These are phyloP conservation scores for Sinonovacula constricta DNA, from an alignment of 1,140 invertebrate genomes.

Conservation along the genomic window DNA sequence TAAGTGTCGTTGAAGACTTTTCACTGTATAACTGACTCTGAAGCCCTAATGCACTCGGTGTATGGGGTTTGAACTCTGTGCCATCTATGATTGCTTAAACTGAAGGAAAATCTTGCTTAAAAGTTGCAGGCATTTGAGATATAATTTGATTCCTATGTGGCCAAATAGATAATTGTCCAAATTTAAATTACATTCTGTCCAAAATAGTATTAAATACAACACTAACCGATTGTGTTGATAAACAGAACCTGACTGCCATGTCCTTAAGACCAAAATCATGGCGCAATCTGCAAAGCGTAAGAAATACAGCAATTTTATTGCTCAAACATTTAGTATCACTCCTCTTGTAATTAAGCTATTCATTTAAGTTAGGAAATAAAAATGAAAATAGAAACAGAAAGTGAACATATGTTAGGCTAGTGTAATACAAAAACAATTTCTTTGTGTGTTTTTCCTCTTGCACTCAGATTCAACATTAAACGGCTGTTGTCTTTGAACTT, in stretches of 20 bases:
- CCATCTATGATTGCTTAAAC: slow-evolving; percentile 49
- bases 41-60: neutral
- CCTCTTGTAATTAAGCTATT: neutral
- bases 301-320: slow-evolving; percentile 22
- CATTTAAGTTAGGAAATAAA: slow-evolving; percentile 13
- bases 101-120: slow-evolving; percentile 37
- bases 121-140: slow-evolving; percentile 46
- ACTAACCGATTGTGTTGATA: slow-evolving; percentile 33
- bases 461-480: too few relatives aligned
- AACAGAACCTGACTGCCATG: slow-evolving; percentile 17
- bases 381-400: slow-evolving; percentile 25
- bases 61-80: slow-evolving; percentile 53
- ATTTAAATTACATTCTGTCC: slow-evolving; percentile 46
- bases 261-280: slow-evolving; percentile 16
- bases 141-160: slow-evolving; percentile 31
- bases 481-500: too few relatives aligned
- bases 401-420: slow-evolving; percentile 12
- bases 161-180: slow-evolving; percentile 49
- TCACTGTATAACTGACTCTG: slow-evolving; percentile 49
- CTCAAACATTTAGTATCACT: neutral
- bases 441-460: too few relatives aligned
- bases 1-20: too few relatives aligned
- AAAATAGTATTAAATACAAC: slow-evolving; percentile 47
- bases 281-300: slow-evolving; percentile 20
- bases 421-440: slow-evolving; percentile 39